These are phyloP conservation scores for Elymnias hypermnestra DNA, from an alignment of 1,140 invertebrate genomes.

Conservation along the genomic window DNA sequence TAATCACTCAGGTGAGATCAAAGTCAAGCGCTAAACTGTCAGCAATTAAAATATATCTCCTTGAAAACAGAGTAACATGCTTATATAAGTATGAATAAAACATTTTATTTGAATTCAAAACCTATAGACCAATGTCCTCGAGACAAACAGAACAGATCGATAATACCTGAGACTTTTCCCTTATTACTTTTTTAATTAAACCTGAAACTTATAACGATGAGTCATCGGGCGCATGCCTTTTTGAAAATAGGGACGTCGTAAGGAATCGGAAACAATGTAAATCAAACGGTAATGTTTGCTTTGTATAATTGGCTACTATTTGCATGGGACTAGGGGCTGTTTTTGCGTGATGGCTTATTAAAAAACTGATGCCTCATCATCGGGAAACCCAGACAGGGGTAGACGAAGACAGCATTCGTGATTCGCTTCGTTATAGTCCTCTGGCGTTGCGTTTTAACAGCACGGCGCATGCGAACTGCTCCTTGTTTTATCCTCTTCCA, in stretches of 20 bases:
- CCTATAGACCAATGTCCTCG: too few relatives aligned
- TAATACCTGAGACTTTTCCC: conserved; percentile 12
- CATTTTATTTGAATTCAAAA: too few relatives aligned
- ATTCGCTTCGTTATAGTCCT: conserved; percentile 52
- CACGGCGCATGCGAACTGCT: conserved; percentile 56
- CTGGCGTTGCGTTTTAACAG: conserved; percentile 53
- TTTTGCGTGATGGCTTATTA: conserved; percentile 27
- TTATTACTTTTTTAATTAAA: conserved; percentile 14
- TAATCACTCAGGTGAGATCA: too few relatives aligned
- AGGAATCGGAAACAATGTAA: conserved; percentile 17
- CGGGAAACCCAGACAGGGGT: conserved; percentile 66
- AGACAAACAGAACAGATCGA: conserved; percentile 10
- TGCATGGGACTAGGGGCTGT: conserved; percentile 3
- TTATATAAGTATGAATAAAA: too few relatives aligned
- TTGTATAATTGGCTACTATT: conserved; percentile 17
- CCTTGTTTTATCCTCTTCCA: conserved; percentile 36
- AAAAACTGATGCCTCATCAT: conserved; percentile 67
- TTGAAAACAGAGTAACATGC: too few relatives aligned
- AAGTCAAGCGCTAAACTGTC: too few relatives aligned
- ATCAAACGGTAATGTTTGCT: conserved; percentile 8
- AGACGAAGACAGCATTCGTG: conserved; percentile 61
- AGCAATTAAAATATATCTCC: too few relatives aligned
- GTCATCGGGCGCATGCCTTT: conserved; percentile 16
- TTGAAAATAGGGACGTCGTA: conserved; percentile 14
- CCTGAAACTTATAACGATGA: conserved; percentile 13